These are phyloP conservation scores for Hozukius guyotensis DNA, from an alignment of 2,797 vertebrate species.

Conservation along the genomic window DNA sequence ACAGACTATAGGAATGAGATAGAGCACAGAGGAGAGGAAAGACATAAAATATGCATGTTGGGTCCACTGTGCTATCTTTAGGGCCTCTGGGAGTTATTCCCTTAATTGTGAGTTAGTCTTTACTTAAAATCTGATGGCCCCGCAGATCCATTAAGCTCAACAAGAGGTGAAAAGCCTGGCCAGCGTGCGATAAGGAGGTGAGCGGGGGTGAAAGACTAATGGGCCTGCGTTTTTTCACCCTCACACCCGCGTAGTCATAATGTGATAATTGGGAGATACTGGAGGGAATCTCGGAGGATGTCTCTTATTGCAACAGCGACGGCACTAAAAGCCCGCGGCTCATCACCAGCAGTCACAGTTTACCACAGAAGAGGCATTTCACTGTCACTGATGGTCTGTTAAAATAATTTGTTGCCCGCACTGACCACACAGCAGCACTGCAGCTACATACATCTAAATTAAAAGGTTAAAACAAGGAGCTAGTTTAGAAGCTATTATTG, in stretches of 20 bases:
- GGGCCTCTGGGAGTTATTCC: slow-evolving; percentile 68
- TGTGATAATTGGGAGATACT: slow-evolving; percentile 88
- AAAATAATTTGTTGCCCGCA: slow-evolving; percentile 50
- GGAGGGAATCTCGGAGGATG: slow-evolving; percentile 83
- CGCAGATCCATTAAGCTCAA: slow-evolving; percentile 77
- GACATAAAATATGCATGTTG: slow-evolving; percentile 67
- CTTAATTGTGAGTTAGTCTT: slow-evolving; percentile 80
- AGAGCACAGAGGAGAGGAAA: slow-evolving; percentile 19
- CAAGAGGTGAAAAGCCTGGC: slow-evolving; percentile 66
- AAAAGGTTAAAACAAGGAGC: background rate
- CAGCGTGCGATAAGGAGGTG: slow-evolving; percentile 81
- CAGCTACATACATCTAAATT: slow-evolving; percentile 3
- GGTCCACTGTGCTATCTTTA: slow-evolving; percentile 58
- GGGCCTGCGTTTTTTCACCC: slow-evolving; percentile 78
- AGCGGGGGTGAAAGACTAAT: slow-evolving; percentile 88
- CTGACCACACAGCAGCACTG: slow-evolving; percentile 31
- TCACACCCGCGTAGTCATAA: slow-evolving; percentile 88
- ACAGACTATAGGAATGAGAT: slow-evolving; percentile 40
- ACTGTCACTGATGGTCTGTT: slow-evolving; percentile 48
- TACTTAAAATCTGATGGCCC: slow-evolving; percentile 74
- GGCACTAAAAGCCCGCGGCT: slow-evolving; percentile 67
- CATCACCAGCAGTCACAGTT: slow-evolving; percentile 56
- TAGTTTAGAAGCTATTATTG: background rate
- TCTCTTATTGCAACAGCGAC: slow-evolving; percentile 77
- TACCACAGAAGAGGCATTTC: slow-evolving; percentile 57